Percentiles rank a stretch among this genome's conserved stretches.
These are phyloP conservation scores for Illadopsis cleaveri DNA, from an alignment of 2,113 vertebrate species.

Conservation along the genomic window DNA sequence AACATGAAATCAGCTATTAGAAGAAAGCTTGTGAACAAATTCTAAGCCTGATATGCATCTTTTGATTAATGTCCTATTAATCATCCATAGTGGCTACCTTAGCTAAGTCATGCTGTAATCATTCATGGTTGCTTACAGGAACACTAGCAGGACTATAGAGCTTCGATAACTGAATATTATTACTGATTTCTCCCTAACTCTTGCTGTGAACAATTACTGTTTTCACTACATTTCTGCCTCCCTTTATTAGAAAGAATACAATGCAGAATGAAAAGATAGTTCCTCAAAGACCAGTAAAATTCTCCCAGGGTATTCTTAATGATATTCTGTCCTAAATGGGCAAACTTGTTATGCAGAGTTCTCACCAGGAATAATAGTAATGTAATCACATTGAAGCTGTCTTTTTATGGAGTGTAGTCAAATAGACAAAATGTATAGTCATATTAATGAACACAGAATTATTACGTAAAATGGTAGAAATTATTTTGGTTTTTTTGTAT, in stretches of 20 bases:
- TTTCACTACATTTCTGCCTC: slow-evolving; percentile 68
- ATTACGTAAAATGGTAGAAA: slow-evolving; percentile 57
- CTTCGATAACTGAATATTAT: slow-evolving; percentile 76
- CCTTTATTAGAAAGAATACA: slow-evolving; percentile 77
- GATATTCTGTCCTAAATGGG: slow-evolving; percentile 74
- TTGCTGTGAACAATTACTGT: slow-evolving; percentile 78
- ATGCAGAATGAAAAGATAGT: slow-evolving; percentile 72
- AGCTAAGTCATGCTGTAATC: slow-evolving; percentile 79
- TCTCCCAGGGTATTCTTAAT: slow-evolving; percentile 72
- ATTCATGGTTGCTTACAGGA: slow-evolving; percentile 81
- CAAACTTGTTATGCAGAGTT: slow-evolving; percentile 63
- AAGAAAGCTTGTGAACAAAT: slow-evolving; percentile 90
- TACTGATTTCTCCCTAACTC: slow-evolving; percentile 76
- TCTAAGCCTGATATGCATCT: slow-evolving; percentile 91
- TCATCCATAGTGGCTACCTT: slow-evolving; percentile 86
- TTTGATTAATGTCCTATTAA: slow-evolving; percentile 93
- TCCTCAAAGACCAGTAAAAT: slow-evolving; percentile 67
- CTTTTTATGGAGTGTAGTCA: slow-evolving; percentile 64
- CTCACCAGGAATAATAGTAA: slow-evolving; percentile 70
- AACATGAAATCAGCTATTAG: slow-evolving; percentile 93
- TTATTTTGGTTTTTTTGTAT: slow-evolving; percentile 56
- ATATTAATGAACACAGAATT: slow-evolving; percentile 66
- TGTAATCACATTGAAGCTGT: slow-evolving; percentile 68
- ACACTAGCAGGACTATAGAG: slow-evolving; percentile 71
- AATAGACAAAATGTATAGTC: slow-evolving; percentile 64